These are phyloP conservation scores for Pheosia tremula DNA, from an alignment of 2,888 invertebrate species.

Conservation along the genomic window DNA sequence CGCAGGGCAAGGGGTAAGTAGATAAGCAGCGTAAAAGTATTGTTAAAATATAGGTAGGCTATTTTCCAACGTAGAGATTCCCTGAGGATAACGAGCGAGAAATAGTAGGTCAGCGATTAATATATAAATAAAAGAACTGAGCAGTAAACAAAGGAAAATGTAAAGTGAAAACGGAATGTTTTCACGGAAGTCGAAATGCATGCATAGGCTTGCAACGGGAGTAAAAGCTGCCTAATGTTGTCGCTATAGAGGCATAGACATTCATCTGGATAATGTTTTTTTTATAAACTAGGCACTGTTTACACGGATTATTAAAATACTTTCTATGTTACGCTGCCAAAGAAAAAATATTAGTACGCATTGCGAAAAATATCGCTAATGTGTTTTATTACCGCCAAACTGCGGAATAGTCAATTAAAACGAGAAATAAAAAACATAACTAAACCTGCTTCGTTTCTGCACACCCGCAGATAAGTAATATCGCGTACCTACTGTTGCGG, in stretches of 20 bases:
- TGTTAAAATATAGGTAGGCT: neutral
- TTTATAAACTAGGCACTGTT: slow-evolving; percentile 1
- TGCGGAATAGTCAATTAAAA: neutral
- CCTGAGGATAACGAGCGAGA: neutral
- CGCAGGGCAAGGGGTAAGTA: too few species aligned
- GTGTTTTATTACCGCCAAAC: neutral
- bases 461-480: neutral
- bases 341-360: too few species aligned
- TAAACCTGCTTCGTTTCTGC: neutral
- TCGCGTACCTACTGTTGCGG: neutral
- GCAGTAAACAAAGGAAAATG: neutral
- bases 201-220: neutral
- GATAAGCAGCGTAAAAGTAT: neutral
- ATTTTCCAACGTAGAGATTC: neutral
- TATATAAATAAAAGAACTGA: slow-evolving; percentile 1
- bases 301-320: neutral
- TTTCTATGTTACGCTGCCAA: neutral
- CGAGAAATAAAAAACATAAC: neutral
- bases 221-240: neutral
- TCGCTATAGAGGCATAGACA: neutral
- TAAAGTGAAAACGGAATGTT: neutral
- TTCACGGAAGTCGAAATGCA: neutral
- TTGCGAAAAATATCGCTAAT: neutral
- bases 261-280: neutral
- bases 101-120: neutral